These are phyloP conservation scores for Melanostoma scalare DNA, from an alignment of 2,888 invertebrate species.

Conservation along the genomic window DNA sequence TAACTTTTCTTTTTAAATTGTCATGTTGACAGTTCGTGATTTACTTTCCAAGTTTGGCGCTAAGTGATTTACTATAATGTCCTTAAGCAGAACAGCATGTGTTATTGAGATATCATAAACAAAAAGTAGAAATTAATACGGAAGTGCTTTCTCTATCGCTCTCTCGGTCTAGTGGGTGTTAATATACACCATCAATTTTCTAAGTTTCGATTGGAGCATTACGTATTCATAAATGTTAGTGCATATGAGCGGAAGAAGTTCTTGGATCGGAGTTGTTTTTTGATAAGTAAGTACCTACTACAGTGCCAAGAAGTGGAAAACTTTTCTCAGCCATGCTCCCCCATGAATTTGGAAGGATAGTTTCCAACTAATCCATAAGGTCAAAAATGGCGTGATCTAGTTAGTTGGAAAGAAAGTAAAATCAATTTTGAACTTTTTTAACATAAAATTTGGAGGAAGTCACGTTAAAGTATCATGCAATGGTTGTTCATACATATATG, in stretches of 20 bases:
- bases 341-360: not conserved
- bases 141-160: not conserved
- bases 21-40: slow-evolving; percentile 47
- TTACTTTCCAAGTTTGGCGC: slow-evolving; percentile 6
- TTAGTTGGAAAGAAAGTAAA: not conserved
- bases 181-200: slow-evolving; percentile 6
- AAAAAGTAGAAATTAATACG: not conserved
- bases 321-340: not conserved
- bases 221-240: slow-evolving; percentile 7
- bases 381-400: slow-evolving; percentile 24
- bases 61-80: not conserved
- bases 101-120: not conserved
- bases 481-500: too few relatives aligned
- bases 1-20: not conserved
- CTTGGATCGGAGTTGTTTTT: slow-evolving; percentile 3
- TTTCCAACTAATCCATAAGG: slow-evolving; percentile 29
- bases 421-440: slow-evolving; percentile 9
- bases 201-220: not conserved
- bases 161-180: not conserved
- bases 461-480: slow-evolving; percentile 21
- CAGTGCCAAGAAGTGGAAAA: slow-evolving; percentile 1
- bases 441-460: not conserved
- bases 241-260: slow-evolving; percentile 6
- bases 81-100: not conserved
- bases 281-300: slow-evolving; percentile 4